phyloP scores from a whole-genome alignment of 2,888 invertebrate genomes.

The Leucoma salicis region DNA sequence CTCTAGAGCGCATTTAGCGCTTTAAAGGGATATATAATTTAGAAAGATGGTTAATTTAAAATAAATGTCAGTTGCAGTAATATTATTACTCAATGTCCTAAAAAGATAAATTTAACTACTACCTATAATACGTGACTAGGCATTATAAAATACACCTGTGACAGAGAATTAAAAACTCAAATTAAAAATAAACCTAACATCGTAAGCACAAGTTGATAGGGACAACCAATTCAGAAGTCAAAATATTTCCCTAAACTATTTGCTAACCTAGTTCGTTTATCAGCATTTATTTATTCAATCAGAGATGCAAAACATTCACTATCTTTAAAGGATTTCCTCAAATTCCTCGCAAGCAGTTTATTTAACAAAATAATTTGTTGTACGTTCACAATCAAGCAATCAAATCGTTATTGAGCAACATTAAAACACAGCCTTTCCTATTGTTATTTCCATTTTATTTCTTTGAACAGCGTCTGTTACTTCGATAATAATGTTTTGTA shows the following conservation, averaged over 20 bases:
- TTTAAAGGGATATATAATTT: too few species aligned
- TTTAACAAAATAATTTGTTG: slow-evolving; percentile 28
- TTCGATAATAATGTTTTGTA: slow-evolving; percentile 28
- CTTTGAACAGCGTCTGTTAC: slow-evolving; percentile 32
- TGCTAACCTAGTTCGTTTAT: slow-evolving; percentile 34
- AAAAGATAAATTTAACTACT: too few species aligned
- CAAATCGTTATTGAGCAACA: slow-evolving; percentile 38
- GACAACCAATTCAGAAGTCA: slow-evolving; percentile 26
- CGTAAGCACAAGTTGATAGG: slow-evolving; percentile 22
- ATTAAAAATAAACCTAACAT: too few species aligned
- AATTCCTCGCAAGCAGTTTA: slow-evolving; percentile 30
- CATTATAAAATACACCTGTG: too few species aligned
- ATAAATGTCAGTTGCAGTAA: too few species aligned
- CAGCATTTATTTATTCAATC: slow-evolving; percentile 32
- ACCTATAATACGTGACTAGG: too few species aligned
- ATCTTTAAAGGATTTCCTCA: slow-evolving; percentile 29
- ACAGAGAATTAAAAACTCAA: too few species aligned
- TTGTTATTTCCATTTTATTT: slow-evolving; percentile 35
- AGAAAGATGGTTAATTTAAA: too few species aligned
- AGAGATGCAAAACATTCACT: slow-evolving; percentile 33
- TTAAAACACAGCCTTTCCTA: slow-evolving; percentile 36
- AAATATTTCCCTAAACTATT: slow-evolving; percentile 27
- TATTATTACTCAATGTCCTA: too few species aligned
- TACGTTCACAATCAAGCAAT: slow-evolving; percentile 33
- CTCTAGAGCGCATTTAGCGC: too few species aligned